Evolutionary conservation across 2,113 vertebrate genomes (phyloP), one percentile per base, ranked within the genome.

Genomic region (Gulo gulo): DNA sequence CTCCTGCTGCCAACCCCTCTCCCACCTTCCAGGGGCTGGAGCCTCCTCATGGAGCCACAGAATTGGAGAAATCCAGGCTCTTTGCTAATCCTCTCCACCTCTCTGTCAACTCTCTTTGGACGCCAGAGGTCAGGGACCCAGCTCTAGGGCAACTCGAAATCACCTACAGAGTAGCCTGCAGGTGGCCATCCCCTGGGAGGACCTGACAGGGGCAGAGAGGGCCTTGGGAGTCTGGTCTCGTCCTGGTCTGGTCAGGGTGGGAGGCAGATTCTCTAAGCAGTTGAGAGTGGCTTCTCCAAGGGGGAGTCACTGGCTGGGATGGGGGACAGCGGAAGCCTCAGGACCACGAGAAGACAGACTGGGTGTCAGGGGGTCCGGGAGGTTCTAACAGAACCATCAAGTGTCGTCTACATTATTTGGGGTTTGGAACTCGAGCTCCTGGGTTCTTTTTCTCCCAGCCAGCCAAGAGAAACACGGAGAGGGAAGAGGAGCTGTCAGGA

Each of bases 291-390:
- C 3, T 18, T 91, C 79, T 86, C 36, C 36, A 7, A 83, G 45
- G n/a, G 47, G 45, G 18, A 15, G 67, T 18, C 45, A 13, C 71
- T 47, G 57, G 71, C 86, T 50, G 65, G 39, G 21, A 14, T 31
- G 2, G 31, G 50, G 57, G 24, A 23, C 6, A 10, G 45, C 8
- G 2, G 52, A 14, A 50, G n/a, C 8, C 42, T 61, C 42, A 45
- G 78, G 65, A n/a, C 73, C 34, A 1, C 21, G 0, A 9, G 45
- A 65, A 63, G 78, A 45, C n/a, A 36, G 59, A n/a, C 1, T 14
- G 26, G 11, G 92, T 1, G 6, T 24, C n/a, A 16, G 71, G 2
- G 3, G 34, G 7, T 20, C 6, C 0, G 0, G 24, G 14, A 14
- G 23, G 14, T 31, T 36, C 26, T 18, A n/a, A 8, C 69, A 94